Conservation (phyloP, 2,797 vertebrate genomes). For the Micrastur ruficollis region DNA sequence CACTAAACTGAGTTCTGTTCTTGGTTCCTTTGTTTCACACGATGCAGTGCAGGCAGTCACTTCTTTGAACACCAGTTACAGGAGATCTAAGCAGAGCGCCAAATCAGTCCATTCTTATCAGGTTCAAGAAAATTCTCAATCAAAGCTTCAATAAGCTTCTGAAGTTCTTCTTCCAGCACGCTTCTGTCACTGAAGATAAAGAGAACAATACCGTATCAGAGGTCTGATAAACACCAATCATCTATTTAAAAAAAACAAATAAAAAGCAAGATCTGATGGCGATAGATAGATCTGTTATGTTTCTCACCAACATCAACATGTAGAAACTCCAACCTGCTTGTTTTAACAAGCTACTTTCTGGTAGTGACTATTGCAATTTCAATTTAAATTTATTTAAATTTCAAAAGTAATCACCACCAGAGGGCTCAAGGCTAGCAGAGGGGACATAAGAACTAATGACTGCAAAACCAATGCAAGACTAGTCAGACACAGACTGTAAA, state of each 20-base stretch:
- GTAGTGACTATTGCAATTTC: not conserved
- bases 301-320: not conserved
- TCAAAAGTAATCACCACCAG: not conserved
- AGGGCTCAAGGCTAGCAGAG: not conserved
- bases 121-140: constrained; percentile 90
- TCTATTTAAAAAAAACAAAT: not conserved
- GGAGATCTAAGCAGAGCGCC: constrained; percentile 75
- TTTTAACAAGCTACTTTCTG: not conserved
- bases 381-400: not conserved
- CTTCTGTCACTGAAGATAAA: constrained; percentile 74
- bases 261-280: not conserved
- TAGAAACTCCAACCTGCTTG: not conserved
- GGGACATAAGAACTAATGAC: not conserved
- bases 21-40: not conserved
- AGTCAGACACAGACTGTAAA: not conserved
- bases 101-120: constrained; percentile 85
- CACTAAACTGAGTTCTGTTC: not conserved
- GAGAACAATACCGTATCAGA: not conserved
- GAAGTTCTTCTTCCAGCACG: constrained; percentile 82
- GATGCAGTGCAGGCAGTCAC: not conserved
- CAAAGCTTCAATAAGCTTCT: constrained; percentile 78
- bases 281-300: too few relatives aligned
- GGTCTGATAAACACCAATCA: not conserved
- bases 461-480: not conserved
- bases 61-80: not conserved